phyloP scores from a whole-genome alignment of 2,113 vertebrate genomes.

The Scolopax mira region DNA sequence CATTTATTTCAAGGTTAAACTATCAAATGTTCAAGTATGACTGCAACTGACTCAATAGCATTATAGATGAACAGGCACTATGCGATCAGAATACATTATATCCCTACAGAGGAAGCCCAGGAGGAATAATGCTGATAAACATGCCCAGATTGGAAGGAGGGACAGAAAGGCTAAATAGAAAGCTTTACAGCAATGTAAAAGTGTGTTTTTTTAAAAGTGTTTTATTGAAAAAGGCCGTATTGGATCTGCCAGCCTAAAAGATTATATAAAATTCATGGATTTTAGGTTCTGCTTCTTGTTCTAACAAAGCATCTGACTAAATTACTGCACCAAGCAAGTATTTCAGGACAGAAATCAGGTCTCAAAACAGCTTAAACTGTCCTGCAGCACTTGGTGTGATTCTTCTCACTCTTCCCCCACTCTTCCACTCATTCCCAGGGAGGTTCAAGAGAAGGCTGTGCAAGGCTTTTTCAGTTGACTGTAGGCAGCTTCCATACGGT shows the following conservation, averaged over 20 bases:
- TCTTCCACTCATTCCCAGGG: not conserved
- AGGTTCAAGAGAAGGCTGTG: not conserved
- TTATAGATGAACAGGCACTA: constrained; percentile 7
- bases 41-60: constrained; percentile 15
- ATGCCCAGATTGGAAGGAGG: not conserved
- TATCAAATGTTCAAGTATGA: constrained; percentile 2
- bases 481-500: not conserved
- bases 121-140: constrained; percentile 14
- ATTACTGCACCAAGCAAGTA: not conserved
- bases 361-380: not conserved
- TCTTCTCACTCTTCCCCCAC: constrained; percentile 22
- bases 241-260: not conserved
- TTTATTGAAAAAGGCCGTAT: not conserved
- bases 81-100: constrained; percentile 17
- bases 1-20: constrained; percentile 50
- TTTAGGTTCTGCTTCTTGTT: not conserved
- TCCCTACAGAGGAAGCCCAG: not conserved
- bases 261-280: not conserved
- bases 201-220: not conserved
- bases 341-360: not conserved
- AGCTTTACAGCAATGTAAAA: not conserved
- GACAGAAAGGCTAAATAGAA: not conserved
- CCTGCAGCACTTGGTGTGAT: constrained; percentile 7
- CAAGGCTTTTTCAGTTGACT: not conserved
- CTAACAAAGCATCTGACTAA: not conserved